phyloP scores from a whole-genome alignment of 2,888 invertebrate species.

The Chironomus riparius region DNA sequence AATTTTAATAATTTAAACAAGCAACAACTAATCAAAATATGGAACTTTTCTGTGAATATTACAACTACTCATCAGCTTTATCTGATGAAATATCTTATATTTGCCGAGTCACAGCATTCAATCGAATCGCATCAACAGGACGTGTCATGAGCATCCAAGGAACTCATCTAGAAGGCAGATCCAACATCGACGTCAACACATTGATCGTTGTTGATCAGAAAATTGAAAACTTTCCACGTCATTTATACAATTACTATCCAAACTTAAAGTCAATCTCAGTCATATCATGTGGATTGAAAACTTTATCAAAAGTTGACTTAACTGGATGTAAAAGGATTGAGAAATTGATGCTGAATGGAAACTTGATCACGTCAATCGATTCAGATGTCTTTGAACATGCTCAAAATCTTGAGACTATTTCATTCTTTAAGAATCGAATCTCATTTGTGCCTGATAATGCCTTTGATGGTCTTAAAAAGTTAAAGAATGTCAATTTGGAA shows the following conservation, averaged over 20 bases:
- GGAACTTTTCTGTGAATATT: neutral
- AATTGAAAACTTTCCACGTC: neutral
- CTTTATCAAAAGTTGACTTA: neutral
- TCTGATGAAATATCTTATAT: neutral
- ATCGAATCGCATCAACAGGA: neutral
- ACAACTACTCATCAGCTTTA: neutral
- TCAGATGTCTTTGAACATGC: neutral
- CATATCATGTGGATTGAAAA: neutral
- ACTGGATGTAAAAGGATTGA: neutral
- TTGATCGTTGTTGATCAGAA: neutral
- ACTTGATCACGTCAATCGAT: neutral
- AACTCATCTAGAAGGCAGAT: neutral
- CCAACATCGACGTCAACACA: neutral
- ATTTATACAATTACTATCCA: neutral
- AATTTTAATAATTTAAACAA: neutral
- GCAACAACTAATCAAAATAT: neutral
- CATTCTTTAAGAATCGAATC: neutral
- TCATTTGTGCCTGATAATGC: neutral
- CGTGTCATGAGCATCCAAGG: neutral
- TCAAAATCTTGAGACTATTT: neutral
- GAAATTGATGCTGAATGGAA: neutral
- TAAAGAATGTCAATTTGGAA: neutral
- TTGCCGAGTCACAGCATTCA: neutral
- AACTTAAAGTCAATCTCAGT: neutral
- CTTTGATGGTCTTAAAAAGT: neutral